phyloP scores from a whole-genome alignment of 2,113 vertebrate genomes.

The Mus pahari region DNA sequence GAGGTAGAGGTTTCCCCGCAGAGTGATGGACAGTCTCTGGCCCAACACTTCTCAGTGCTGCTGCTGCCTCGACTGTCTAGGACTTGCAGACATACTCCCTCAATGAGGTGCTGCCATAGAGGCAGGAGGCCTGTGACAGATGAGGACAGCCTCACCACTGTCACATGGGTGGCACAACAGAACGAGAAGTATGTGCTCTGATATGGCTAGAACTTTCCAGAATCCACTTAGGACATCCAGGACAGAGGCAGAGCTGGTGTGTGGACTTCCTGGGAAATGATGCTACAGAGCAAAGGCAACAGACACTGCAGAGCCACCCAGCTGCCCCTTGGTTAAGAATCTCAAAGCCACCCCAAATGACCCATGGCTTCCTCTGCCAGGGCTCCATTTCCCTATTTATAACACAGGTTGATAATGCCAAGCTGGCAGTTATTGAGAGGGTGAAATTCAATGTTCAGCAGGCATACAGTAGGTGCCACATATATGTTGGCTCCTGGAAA shows the following conservation, averaged over 20 bases:
- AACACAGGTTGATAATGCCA: neutral
- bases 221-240: neutral
- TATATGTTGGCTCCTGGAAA: neutral
- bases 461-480: neutral
- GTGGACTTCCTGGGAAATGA: neutral
- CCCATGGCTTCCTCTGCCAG: neutral
- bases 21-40: neutral
- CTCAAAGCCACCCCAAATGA: neutral
- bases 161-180: rapidly evolving
- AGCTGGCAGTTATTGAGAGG: neutral
- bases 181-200: neutral
- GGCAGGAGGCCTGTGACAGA: neutral
- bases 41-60: neutral
- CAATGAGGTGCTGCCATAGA: neutral
- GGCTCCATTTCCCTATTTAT: neutral
- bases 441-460: neutral
- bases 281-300: neutral
- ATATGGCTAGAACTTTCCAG: neutral
- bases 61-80: neutral
- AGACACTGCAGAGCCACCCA: neutral
- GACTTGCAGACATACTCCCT: neutral
- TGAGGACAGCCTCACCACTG: neutral
- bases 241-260: neutral
- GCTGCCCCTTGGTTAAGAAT: neutral
- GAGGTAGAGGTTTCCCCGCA: neutral